phyloP scores from a whole-genome alignment of 1,140 invertebrate species.

The Brachionus calyciflorus region DNA sequence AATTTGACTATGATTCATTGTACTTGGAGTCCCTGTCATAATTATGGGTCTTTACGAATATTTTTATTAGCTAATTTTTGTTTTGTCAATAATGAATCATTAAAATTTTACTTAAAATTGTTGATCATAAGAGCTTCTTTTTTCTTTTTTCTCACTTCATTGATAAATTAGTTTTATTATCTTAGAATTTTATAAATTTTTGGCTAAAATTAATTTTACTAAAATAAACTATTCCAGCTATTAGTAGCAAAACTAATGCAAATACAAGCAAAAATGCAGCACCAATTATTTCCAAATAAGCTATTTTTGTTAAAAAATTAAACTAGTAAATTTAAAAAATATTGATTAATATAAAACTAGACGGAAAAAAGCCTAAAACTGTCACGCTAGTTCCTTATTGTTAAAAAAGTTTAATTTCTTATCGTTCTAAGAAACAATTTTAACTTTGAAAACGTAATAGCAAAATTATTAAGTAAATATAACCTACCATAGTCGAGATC shows the following conservation, averaged over 20 bases:
- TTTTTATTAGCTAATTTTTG: background rate
- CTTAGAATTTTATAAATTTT: background rate
- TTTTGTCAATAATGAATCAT: background rate
- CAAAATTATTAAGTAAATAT: background rate
- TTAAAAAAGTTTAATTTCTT: too few species aligned
- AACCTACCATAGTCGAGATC: slow-evolving; percentile 33
- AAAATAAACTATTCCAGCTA: slow-evolving; percentile 3
- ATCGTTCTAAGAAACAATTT: too few species aligned
- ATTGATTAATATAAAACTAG: too few species aligned
- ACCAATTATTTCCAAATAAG: slow-evolving; percentile 43
- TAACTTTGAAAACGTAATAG: background rate
- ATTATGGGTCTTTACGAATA: background rate
- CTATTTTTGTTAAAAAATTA: too few species aligned
- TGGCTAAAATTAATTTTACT: background rate
- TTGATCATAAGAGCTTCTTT: slow-evolving; percentile 39
- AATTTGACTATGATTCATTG: background rate
- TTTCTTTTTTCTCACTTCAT: slow-evolving; percentile 30
- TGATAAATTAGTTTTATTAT: background rate
- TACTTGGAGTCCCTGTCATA: slow-evolving; percentile 3
- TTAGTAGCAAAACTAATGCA: slow-evolving; percentile 2
- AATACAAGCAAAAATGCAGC: slow-evolving; percentile 34
- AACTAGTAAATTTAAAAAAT: too few species aligned
- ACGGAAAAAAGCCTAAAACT: too few species aligned
- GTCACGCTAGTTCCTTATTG: too few species aligned
- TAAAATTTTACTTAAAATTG: slow-evolving; percentile 21